Evolutionary conservation across 2,888 invertebrate species (phyloP).

Genomic region (Cylindroiulus punctatus): DNA sequence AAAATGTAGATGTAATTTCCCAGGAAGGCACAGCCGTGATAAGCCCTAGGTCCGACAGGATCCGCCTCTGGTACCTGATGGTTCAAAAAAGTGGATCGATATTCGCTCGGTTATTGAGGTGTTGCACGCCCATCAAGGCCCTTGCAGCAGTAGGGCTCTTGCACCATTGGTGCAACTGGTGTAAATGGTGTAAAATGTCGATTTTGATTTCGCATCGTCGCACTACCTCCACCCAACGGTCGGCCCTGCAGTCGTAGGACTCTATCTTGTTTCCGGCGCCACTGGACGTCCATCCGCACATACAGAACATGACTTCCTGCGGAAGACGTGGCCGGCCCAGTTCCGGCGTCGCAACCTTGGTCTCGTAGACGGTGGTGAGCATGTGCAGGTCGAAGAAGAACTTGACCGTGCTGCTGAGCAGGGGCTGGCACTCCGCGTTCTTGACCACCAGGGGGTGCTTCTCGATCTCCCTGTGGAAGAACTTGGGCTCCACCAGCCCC

Average conservation of each 20-base stretch:
- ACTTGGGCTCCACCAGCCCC: constrained; percentile 27
- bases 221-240: constrained; percentile 50
- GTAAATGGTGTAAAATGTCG: no score
- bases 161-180: no score
- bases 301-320: constrained; percentile 46
- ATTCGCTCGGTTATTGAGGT: no score
- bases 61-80: constrained; percentile 67
- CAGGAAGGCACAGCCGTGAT: constrained; percentile 36
- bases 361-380: constrained; percentile 81
- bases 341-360: constrained; percentile 85
- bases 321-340: constrained; percentile 71
- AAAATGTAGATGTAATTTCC: constrained; percentile 35
- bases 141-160: no score
- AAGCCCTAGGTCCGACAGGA: constrained; percentile 73
- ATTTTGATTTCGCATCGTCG: no score
- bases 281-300: constrained; percentile 52
- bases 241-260: constrained; percentile 51
- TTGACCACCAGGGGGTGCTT: not conserved
- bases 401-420: constrained; percentile 69
- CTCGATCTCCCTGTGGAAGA: constrained; percentile 1
- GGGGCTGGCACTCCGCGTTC: not conserved
- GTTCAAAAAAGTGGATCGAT: not conserved
- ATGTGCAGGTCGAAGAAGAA: constrained; percentile 88
- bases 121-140: no score
- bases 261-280: constrained; percentile 47